Base-by-base conservation (phyloP, 2,797 vertebrate genomes). In the Sebastes itinus region DNA sequence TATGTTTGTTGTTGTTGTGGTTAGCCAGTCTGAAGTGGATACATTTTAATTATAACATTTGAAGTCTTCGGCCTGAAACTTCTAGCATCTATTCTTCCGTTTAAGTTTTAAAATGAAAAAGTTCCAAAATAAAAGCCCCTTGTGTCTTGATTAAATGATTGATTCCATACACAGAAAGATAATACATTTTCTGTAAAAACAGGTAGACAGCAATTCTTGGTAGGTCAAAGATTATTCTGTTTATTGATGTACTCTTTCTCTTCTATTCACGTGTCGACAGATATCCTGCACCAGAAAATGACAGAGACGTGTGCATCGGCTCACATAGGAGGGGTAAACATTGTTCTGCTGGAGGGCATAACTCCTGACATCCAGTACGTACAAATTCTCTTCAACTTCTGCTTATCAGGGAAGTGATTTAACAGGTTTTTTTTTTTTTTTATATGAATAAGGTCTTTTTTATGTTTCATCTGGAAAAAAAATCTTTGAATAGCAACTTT, bases 211-310 rank as follows among this genome's bases (percentile, higher is more conserved):
- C 6, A 23, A 16, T 60, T 35, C 3, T 62, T 13, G 32, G 4
- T 6, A 11, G 49, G 49, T 52, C 16, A 62, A 72, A 22, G n/a
- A 23, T 11, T n/a, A 2, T 38, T 61, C 23, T 16, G 4, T 58
- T 42, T 20, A n/a, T n/a, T 55, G 18, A 66, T 35, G 2, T 22
- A 0, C 33, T 62, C 4, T 63, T 27, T 2, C n/a, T 42, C 32
- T 35, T 13, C 1, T 30, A 35, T 2, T 14, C 23, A 5, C 12
- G 12, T 78, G 13, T 58, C 16, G 3, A 9, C 78, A 99, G 98
- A 99, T 92, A 97, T 99, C 63, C 95, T 99, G n/a, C 98, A 99
- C 92, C 99, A 99, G 89, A 99, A 99, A 91, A 99, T 99, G 98
- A 99, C 99, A 0, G 99, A 99, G 90, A 99, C 99, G 0, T 99